These are phyloP conservation scores for Tarsius wallacei DNA, from an alignment of 2,797 vertebrate genomes.

Conservation along the genomic window DNA sequence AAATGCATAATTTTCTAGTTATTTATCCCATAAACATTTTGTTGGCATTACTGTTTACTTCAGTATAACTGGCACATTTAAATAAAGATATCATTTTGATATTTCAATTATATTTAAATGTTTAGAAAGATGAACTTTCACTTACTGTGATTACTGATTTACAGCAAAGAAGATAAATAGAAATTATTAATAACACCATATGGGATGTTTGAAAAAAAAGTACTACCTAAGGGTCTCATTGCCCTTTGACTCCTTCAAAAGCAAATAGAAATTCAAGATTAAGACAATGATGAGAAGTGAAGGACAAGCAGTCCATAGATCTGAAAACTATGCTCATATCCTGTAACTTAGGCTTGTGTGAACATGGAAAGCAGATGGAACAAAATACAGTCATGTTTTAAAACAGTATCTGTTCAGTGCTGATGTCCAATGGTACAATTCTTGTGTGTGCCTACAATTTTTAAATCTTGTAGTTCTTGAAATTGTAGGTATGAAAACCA, in stretches of 20 bases:
- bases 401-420: slow-evolving; percentile 49
- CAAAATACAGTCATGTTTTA: background rate
- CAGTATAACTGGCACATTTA: background rate
- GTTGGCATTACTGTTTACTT: background rate
- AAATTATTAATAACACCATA: background rate
- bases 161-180: background rate
- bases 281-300: background rate
- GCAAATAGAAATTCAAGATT: background rate
- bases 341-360: background rate
- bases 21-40: background rate
- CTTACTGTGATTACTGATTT: background rate
- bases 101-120: background rate
- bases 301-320: background rate
- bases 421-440: slow-evolving; percentile 85
- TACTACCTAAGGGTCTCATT: background rate
- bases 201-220: background rate
- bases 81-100: background rate
- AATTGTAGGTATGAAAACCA: slow-evolving; percentile 88
- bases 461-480: slow-evolving; percentile 85
- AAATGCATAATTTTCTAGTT: background rate
- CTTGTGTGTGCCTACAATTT: slow-evolving; percentile 85
- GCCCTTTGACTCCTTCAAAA: background rate
- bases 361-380: background rate
- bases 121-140: background rate
- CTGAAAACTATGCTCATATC: background rate